phyloP scores from a whole-genome alignment of 1,140 invertebrate genomes.

The Druon quercuslanigerum region DNA sequence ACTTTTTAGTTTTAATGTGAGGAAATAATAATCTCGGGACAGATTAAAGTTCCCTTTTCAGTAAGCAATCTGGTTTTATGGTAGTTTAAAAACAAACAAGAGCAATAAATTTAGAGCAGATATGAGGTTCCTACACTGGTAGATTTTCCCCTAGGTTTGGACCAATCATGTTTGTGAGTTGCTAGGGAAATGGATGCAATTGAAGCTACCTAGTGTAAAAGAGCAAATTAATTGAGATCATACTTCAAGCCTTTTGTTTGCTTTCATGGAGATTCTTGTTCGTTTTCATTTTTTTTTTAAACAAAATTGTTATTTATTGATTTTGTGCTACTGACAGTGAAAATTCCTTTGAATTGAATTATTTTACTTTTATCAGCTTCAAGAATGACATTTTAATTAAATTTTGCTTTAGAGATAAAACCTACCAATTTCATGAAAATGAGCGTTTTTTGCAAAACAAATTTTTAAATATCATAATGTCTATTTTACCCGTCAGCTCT shows the following conservation, averaged over 20 bases:
- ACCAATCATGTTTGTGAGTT: background rate
- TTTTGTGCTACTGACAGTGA: too few relatives aligned
- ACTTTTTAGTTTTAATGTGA: background rate
- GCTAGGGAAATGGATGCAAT: conserved; percentile 20
- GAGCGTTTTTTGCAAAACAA: too few relatives aligned
- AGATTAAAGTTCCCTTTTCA: background rate
- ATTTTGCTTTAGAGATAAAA: too few relatives aligned
- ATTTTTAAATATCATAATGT: too few relatives aligned
- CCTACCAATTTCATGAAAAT: too few relatives aligned
- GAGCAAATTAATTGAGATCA: conserved; percentile 1
- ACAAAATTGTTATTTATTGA: background rate
- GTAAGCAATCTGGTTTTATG: conserved; percentile 25
- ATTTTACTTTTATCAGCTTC: too few relatives aligned
- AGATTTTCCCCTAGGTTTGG: conserved; percentile 4
- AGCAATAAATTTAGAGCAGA: conserved; percentile 22
- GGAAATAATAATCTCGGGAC: background rate
- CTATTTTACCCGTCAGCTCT: too few relatives aligned
- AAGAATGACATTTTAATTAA: too few relatives aligned
- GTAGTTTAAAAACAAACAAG: conserved; percentile 25
- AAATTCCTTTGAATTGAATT: too few relatives aligned
- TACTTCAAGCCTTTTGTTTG: conserved; percentile 16
- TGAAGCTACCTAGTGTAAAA: background rate
- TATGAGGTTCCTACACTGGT: background rate
- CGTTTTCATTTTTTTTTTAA: background rate
- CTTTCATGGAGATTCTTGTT: background rate